phyloP scores from a whole-genome alignment of 2,888 invertebrate genomes.

The Asteroscopus sphinx region DNA sequence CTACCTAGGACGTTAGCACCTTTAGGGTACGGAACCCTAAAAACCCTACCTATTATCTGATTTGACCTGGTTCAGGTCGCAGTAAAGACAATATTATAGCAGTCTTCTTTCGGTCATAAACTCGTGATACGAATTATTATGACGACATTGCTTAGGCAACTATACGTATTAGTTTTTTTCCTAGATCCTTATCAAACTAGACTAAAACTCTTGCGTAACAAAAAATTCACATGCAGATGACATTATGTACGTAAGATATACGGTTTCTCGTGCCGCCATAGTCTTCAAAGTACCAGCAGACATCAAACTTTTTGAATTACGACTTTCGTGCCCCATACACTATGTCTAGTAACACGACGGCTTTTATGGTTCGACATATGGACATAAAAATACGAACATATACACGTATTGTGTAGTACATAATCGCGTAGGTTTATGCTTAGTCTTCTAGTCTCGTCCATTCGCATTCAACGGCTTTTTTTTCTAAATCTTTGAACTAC shows the following conservation, averaged over 20 bases:
- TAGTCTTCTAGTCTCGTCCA: constrained; percentile 78
- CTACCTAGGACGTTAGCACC: too few species aligned
- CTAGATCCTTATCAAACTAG: constrained; percentile 20
- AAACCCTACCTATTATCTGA: too few species aligned
- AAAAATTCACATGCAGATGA: constrained; percentile 26
- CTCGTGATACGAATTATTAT: constrained; percentile 2
- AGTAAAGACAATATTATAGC: constrained; percentile 1
- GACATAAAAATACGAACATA: constrained; percentile 75
- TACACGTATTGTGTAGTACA: constrained; percentile 52
- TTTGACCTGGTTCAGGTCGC: too few species aligned
- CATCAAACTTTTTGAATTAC: constrained; percentile 72
- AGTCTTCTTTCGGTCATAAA: constrained; percentile 8
- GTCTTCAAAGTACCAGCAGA: constrained; percentile 31
- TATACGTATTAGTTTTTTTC: constrained; percentile 1
- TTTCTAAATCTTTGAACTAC: constrained; percentile 10
- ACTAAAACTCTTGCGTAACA: constrained; percentile 24
- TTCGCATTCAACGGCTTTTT: constrained; percentile 74
- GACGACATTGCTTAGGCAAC: constrained; percentile 7
- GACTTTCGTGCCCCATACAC: constrained; percentile 76
- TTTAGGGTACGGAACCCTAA: too few species aligned
- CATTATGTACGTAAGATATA: constrained; percentile 43
- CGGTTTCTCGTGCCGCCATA: constrained; percentile 48
- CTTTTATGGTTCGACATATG: constrained; percentile 77
- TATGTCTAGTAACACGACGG: constrained; percentile 69
- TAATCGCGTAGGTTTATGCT: constrained; percentile 65